These are phyloP conservation scores for Tragelaphus buxtoni DNA, from an alignment of 2,113 vertebrate genomes.

Conservation along the genomic window DNA sequence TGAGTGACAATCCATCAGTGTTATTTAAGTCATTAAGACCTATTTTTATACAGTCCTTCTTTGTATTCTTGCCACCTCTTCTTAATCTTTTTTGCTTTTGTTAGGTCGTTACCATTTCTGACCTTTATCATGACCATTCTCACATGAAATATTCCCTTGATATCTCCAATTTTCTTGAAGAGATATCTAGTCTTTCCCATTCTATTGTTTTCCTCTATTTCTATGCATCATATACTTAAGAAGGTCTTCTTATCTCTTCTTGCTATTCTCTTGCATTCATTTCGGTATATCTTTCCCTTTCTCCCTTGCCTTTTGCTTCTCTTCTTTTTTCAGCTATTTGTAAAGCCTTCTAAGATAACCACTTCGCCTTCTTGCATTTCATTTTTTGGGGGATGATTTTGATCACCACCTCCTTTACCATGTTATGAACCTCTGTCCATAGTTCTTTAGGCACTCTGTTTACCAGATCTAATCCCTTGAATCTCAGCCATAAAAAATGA, in stretches of 20 bases:
- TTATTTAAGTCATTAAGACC: neutral
- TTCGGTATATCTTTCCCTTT: neutral
- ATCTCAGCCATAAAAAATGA: neutral
- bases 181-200: neutral
- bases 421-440: neutral
- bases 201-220: neutral
- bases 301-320: neutral
- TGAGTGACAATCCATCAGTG: neutral
- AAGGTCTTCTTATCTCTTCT: neutral
- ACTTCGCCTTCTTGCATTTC: neutral
- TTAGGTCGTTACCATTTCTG: neutral
- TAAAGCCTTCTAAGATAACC: neutral
- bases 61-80: neutral
- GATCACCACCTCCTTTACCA: neutral
- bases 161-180: neutral
- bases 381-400: neutral
- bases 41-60: neutral
- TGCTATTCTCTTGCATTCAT: neutral
- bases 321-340: neutral
- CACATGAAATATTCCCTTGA: neutral
- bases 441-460: neutral
- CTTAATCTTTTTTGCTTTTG: neutral
- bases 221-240: neutral
- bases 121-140: neutral
- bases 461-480: neutral